A percentile compares a stretch with the other conserved stretches of the same genome.
phyloP scores from a whole-genome alignment of 2,113 vertebrate genomes.

The Tamias sibiricus region DNA sequence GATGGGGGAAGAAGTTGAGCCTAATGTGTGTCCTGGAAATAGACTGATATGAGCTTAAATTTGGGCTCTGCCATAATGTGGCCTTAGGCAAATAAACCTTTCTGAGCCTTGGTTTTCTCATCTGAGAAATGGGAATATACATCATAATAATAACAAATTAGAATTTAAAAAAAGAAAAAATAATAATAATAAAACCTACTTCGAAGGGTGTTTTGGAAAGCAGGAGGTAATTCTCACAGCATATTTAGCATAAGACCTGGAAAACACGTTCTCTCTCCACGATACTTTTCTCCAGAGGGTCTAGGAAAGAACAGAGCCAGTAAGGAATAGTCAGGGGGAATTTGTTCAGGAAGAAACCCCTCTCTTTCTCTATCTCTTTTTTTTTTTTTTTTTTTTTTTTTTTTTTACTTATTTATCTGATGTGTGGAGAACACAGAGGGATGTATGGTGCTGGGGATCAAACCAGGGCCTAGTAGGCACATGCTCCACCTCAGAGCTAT shows the following conservation, averaged over 20 bases:
- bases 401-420: background rate
- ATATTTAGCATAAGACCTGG: background rate
- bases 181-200: background rate
- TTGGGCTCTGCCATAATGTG: background rate
- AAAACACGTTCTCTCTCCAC: background rate
- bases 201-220: background rate
- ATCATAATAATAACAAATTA: background rate
- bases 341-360: background rate
- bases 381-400: background rate
- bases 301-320: background rate
- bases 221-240: background rate
- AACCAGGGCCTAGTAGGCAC: too few species aligned
- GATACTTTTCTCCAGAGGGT: background rate
- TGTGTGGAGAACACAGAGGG: too few species aligned
- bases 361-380: background rate
- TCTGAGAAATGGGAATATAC: background rate
- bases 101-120: background rate
- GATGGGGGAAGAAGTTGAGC: background rate
- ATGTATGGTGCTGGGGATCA: too few species aligned
- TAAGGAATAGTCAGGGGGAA: background rate
- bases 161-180: too few species aligned
- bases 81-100: background rate
- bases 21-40: background rate
- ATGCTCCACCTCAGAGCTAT: too few species aligned
- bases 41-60: background rate